Percentiles rank a stretch among this genome's conserved stretches.
Evolutionary conservation across 53 echinoderm and acorn worm genomes (phyloP).

Genomic region (Astropecten irregularis): DNA sequence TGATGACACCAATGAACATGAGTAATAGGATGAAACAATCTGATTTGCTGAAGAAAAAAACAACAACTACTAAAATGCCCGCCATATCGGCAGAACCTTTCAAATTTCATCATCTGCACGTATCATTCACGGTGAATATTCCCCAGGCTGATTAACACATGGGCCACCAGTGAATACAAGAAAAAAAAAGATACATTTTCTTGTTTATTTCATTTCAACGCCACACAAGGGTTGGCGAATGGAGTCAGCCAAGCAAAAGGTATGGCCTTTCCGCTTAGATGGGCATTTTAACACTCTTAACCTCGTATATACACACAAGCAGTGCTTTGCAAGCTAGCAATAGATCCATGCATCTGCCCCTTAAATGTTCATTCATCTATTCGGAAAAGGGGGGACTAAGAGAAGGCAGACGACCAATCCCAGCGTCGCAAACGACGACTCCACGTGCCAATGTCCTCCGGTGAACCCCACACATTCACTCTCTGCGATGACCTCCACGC

Average conservation of each 20-base stretch:
- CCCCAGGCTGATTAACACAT: neutral
- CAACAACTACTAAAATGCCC: no score
- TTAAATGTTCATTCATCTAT: neutral
- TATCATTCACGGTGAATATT: no score
- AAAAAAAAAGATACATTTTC: constrained; percentile 41
- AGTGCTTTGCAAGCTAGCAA: neutral
- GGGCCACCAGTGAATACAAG: neutral
- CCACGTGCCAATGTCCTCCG: constrained; percentile 38
- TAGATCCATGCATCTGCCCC: no score
- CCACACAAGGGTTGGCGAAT: neutral
- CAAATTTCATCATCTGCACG: no score
- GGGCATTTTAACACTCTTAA: neutral
- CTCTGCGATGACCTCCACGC: neutral
- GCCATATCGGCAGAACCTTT: no score
- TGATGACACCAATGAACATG: no score
- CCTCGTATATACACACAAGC: neutral
- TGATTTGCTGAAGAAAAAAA: no score
- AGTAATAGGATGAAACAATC: no score
- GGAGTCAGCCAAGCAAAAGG: constrained; percentile 10
- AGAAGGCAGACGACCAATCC: no score
- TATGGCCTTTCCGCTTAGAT: constrained; percentile 4
- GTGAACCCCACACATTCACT: neutral
- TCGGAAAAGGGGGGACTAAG: no score
- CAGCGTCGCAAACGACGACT: no score
- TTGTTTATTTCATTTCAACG: no score